Conservation (phyloP, 2,797 vertebrate species). For the Gouania willdenowi region DNA sequence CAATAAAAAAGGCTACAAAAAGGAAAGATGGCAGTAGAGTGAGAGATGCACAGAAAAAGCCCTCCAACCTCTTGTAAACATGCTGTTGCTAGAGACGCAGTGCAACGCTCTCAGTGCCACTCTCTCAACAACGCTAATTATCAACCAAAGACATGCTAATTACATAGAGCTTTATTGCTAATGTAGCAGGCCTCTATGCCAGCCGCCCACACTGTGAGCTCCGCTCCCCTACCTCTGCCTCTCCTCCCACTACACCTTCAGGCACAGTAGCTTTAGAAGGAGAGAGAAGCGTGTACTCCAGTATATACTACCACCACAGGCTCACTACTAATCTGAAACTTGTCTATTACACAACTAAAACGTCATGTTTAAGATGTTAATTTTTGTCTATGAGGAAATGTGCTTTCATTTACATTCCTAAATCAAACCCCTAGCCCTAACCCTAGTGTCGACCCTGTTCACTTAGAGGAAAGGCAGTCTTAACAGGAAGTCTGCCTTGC, state of each 20-base stretch:
- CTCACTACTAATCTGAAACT: conserved; percentile 27
- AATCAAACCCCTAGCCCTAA: conserved; percentile 12
- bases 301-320: conserved; percentile 31
- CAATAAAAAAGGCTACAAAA: conserved; percentile 23
- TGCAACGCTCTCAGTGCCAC: conserved; percentile 71
- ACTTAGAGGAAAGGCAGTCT: too few species aligned
- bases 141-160: conserved; percentile 88
- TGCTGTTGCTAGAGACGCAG: conserved; percentile 74
- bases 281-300: conserved; percentile 41
- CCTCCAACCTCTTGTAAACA: conserved; percentile 78
- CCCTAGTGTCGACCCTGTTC: conserved; percentile 37
- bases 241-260: conserved; percentile 77
- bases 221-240: conserved; percentile 71
- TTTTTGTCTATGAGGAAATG: background rate
- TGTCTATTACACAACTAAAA: conserved; percentile 20
- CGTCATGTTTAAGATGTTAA: conserved; percentile 7
- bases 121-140: conserved; percentile 87
- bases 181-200: conserved; percentile 81
- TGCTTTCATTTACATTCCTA: conserved; percentile 6
- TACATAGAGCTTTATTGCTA: conserved; percentile 86
- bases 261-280: conserved; percentile 56
- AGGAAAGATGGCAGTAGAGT: conserved; percentile 8
- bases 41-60: conserved; percentile 46
- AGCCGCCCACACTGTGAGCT: conserved; percentile 76
- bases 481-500: conserved; percentile 65